phyloP scores from a whole-genome alignment of 2,113 vertebrate genomes.

The Cranoglanis bouderius region DNA sequence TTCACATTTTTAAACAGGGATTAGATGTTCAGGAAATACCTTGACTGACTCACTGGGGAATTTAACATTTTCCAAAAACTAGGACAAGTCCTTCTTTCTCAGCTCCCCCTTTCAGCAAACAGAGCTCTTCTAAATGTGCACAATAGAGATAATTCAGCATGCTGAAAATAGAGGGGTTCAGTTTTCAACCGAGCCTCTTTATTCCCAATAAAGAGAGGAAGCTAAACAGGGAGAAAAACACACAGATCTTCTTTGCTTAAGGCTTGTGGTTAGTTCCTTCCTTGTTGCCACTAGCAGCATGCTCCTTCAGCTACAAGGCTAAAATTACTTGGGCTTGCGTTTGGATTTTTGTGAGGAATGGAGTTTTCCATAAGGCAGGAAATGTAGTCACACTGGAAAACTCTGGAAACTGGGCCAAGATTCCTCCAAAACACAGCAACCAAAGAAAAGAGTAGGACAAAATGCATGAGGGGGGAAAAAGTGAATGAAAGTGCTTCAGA shows the following conservation, averaged over 20 bases:
- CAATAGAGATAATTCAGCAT: slow-evolving; percentile 46
- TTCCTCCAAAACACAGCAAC: slow-evolving; percentile 8
- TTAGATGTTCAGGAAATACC: slow-evolving; percentile 45
- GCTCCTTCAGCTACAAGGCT: slow-evolving; percentile 14
- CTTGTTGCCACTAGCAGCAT: slow-evolving; percentile 4
- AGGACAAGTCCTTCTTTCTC: slow-evolving; percentile 12
- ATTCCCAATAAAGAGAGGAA: slow-evolving; percentile 19
- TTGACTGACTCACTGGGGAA: slow-evolving; percentile 42
- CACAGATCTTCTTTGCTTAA: slow-evolving; percentile 27
- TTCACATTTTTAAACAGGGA: slow-evolving; percentile 7
- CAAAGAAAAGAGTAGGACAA: slow-evolving; percentile 2
- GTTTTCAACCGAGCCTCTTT: slow-evolving; percentile 25
- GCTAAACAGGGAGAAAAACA: slow-evolving; percentile 10
- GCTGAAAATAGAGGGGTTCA: slow-evolving; percentile 29
- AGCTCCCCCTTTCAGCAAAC: slow-evolving; percentile 34
- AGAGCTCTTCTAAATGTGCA: slow-evolving; percentile 25
- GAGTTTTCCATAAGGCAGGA: slow-evolving; percentile 36
- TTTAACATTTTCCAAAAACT: slow-evolving; percentile 49
- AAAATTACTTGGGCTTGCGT: slow-evolving; percentile 32
- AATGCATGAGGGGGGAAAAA: neutral
- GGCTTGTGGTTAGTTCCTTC: neutral
- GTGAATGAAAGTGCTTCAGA: slow-evolving; percentile 13
- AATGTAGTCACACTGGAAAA: slow-evolving; percentile 47
- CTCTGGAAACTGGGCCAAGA: slow-evolving; percentile 30
- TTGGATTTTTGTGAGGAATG: slow-evolving; percentile 18